Base-by-base conservation (phyloP, 1,140 invertebrate species). In the Probaryconus sp. region DNA sequence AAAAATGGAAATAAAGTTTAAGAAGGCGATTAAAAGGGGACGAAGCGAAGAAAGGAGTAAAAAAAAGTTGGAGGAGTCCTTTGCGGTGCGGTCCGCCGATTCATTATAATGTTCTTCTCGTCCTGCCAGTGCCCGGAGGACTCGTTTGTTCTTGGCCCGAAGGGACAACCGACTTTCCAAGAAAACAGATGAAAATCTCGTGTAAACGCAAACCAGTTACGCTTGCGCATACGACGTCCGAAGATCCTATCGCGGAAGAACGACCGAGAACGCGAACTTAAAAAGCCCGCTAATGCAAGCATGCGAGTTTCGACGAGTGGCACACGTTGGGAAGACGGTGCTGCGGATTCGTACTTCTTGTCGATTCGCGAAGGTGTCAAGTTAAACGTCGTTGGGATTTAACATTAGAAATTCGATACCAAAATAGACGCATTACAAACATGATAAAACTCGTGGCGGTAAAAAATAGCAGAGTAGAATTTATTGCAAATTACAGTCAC, bases 141-240 rank as follows among this genome's bases (percentile, higher is more conserved):
- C 68, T 77, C 71, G 78, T 80, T 78, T 76, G 69, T 76, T 77
- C 70, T n/a, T 72, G 53, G 67, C 53, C 58, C 47, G 58, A 65
- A 64, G 40, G 50, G 61, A 70, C 51, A 68, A 72, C 70, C 38
- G 51, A 78, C 51, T 80, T 81, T 83, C 81, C 71, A 48, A 83
- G 78, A 80, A 81, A 85, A 81, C 78, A 79, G 77, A 84, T 82
- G 82, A 82, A 83, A 83, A 83, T 83, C 83, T 83, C 72, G 26
- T 47, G 53, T 69, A 70, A 77, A 79, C 61, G 79, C 76, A 79
- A 83, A 83, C 76, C 76, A 81, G 79, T 83, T 72, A 81, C 76
- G 67, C 38, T 65, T 18, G 51, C 51, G 60, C 60, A 69, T 78
- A 67, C 63, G 56, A 65, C 40, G 65, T 14, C 56, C 37, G 58